Conservation (phyloP, 2,888 invertebrate species). For the Subacronicta megacephala region DNA sequence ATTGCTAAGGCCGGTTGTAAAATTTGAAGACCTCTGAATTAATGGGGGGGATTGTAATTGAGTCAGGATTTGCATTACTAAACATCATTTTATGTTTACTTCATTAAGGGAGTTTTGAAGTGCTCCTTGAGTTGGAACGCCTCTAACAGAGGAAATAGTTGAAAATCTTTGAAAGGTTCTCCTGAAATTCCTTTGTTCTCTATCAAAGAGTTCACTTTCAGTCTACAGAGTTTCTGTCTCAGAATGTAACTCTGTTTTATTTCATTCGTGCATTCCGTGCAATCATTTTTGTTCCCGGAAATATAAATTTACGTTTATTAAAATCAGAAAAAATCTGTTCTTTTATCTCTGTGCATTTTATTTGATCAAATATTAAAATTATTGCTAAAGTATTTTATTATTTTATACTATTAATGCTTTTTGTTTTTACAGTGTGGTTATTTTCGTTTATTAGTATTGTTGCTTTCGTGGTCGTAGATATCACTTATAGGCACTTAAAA, state of each 20-base stretch:
- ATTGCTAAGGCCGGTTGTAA: conserved; percentile 81
- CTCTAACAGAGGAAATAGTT: conserved; percentile 40
- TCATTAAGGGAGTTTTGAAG: conserved; percentile 46
- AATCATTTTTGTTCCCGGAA: conserved; percentile 20
- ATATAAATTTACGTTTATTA: conserved; percentile 18
- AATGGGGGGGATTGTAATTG: conserved; percentile 77
- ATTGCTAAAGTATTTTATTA: neutral
- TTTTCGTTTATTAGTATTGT: neutral
- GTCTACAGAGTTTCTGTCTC: conserved; percentile 13
- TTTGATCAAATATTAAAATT: neutral
- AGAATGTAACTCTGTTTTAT: conserved; percentile 33
- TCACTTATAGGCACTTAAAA: too few relatives aligned
- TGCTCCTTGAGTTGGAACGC: conserved; percentile 30
- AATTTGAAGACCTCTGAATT: conserved; percentile 82
- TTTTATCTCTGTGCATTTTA: conserved; percentile 12
- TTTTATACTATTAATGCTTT: neutral
- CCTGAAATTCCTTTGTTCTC: conserved; percentile 42
- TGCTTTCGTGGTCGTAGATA: too few relatives aligned
- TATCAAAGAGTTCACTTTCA: conserved; percentile 27
- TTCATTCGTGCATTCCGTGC: conserved; percentile 12
- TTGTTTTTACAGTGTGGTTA: conserved; percentile 1
- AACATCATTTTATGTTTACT: conserved; percentile 70
- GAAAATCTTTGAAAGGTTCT: conserved; percentile 25
- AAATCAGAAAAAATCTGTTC: conserved; percentile 9
- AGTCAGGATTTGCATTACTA: conserved; percentile 73